Conservation (phyloP, 2,888 invertebrate genomes). For the Cremastobaeus sp. region DNA sequence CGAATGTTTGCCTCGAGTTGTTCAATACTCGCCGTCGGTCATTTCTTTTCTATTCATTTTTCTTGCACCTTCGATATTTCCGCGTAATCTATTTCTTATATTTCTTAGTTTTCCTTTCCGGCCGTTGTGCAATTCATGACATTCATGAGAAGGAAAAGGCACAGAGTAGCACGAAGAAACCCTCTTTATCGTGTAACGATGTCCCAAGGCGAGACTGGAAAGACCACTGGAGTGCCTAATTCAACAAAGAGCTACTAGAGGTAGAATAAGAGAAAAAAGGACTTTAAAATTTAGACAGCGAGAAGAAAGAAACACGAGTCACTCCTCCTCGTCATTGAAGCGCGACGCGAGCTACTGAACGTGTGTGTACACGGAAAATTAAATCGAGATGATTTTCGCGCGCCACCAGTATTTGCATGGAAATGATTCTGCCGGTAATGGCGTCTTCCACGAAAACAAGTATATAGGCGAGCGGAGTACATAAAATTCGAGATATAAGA, state of each 20-base stretch:
- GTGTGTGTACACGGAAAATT: conserved; percentile 60
- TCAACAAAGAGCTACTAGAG: conserved; percentile 65
- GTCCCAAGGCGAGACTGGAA: conserved; percentile 68
- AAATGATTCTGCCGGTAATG: conserved; percentile 10
- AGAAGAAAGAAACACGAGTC: conserved; percentile 43
- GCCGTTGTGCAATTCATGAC: conserved; percentile 30
- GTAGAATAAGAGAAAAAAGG: conserved; percentile 44
- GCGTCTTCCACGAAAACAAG: no score
- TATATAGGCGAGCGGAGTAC: conserved; percentile 14
- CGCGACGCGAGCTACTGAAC: conserved; percentile 58
- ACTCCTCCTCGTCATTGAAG: conserved; percentile 55
- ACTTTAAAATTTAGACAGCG: conserved; percentile 38
- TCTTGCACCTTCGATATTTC: conserved; percentile 19
- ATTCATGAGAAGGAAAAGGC: conserved; percentile 30
- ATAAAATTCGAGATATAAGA: conserved; percentile 9
- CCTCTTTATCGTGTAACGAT: conserved; percentile 71
- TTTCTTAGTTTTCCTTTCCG: conserved; percentile 26
- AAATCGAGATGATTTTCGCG: conserved; percentile 38
- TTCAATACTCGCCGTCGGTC: conserved; percentile 35
- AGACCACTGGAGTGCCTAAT: conserved; percentile 68
- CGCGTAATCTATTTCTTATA: conserved; percentile 22
- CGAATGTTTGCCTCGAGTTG: conserved; percentile 29
- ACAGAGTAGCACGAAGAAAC: conserved; percentile 59
- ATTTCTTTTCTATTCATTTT: conserved; percentile 40
- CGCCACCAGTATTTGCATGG: neutral